phyloP scores from a whole-genome alignment of 2,888 invertebrate species.

The Pachydiplax longipennis region DNA sequence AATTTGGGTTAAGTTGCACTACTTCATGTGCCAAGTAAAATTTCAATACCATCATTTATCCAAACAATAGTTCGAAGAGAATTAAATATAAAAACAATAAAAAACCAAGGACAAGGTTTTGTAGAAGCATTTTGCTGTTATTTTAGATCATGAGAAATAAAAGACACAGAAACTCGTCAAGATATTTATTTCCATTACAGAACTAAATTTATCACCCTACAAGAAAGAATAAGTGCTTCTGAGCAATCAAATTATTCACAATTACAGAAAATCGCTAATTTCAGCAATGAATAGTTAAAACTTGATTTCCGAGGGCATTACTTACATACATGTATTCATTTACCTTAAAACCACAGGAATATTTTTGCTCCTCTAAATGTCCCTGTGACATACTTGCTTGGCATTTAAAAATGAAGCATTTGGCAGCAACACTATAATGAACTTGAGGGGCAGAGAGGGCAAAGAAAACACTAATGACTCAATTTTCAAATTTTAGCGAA shows the following conservation, averaged over 20 bases:
- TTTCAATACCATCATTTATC: too few relatives aligned
- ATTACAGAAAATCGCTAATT: slow-evolving; percentile 35
- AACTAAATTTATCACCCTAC: slow-evolving; percentile 43
- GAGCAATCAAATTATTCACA: slow-evolving; percentile 41
- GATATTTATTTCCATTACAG: slow-evolving; percentile 42
- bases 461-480: slow-evolving; percentile 43
- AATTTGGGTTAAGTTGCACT: too few relatives aligned
- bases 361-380: slow-evolving; percentile 43
- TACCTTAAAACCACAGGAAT: slow-evolving; percentile 44
- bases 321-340: slow-evolving; percentile 41
- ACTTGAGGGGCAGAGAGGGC: slow-evolving; percentile 23
- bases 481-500: not conserved
- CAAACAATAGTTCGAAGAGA: too few relatives aligned
- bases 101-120: too few relatives aligned
- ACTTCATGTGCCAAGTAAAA: too few relatives aligned
- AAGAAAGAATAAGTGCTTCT: slow-evolving; percentile 44
- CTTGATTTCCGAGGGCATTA: slow-evolving; percentile 38
- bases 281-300: slow-evolving; percentile 43
- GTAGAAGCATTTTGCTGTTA: too few relatives aligned
- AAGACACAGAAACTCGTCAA: slow-evolving; percentile 12
- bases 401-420: slow-evolving; percentile 41
- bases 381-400: slow-evolving; percentile 31
- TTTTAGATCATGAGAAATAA: not conserved
- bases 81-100: too few relatives aligned
- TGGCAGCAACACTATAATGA: slow-evolving; percentile 21